Base-by-base conservation (phyloP, 2,888 invertebrate species). In the Teleiodes luculella region DNA sequence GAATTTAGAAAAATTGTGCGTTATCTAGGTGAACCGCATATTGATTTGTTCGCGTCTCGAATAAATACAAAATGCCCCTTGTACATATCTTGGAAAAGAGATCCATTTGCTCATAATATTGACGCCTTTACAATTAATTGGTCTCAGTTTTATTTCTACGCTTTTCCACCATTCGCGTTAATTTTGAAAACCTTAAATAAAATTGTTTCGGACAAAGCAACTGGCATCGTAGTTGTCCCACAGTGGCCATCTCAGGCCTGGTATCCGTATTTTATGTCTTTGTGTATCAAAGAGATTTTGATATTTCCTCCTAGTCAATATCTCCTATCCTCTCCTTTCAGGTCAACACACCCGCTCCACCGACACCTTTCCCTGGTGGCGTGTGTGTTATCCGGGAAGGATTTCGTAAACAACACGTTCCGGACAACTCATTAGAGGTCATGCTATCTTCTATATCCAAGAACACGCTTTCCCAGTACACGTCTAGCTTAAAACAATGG, bases 281-380 rank as follows among this genome's bases (percentile, higher is more conserved):
- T 45, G 1, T 45, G 45, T n/a, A 49, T 30, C 20, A 35, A 18
- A n/a, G 20, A 49, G n/a, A 14, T 18, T 35, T 14, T 49, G 6
- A 41, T 50, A 8, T 51, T 62, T 39, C 52, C 43, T 14, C 58
- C 59, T 28, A 33, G 36, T 43, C 47, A 60, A 59, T 2, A 49
- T 18, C 41, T 62, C 1, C 51, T 62, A 13, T 53, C 54, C 4
- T 62, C 57, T 47, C 2, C 20, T 57, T 60, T 60, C 57, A 62
- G 62, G 18, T 10, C 35, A 36, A 46, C n/a, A 41, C 62, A 59
- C 49, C 62, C 57, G 10, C 52, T 59, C n/a, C 57, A 59, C 35
- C 54, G 11, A 0, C 54, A 59, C 35, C 59, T 61, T 62, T 55
- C 62, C 54, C 55, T 60, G 57, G 62, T 45, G 37, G 60, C 53